phyloP scores from a whole-genome alignment of 2,113 vertebrate species.

The Podarcis muralis region DNA sequence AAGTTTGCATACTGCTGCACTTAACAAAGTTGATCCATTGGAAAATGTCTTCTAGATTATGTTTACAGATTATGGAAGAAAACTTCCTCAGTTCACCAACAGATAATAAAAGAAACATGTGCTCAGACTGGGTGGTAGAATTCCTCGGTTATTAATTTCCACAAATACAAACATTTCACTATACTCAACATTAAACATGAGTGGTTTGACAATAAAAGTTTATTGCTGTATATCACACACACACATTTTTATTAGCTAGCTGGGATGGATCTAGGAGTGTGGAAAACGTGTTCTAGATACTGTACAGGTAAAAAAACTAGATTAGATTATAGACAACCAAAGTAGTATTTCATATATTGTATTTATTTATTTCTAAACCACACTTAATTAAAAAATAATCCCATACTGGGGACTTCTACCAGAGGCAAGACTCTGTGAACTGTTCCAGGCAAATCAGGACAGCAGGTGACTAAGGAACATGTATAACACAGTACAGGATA shows the following conservation, averaged over 20 bases:
- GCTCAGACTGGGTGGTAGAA: neutral
- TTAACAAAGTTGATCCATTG: neutral
- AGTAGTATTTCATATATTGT: neutral
- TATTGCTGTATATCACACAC: neutral
- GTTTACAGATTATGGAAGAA: neutral
- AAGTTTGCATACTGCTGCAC: neutral
- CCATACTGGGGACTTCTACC: neutral
- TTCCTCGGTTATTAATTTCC: neutral
- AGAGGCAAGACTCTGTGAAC: neutral
- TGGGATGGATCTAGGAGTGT: neutral
- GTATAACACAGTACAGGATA: neutral
- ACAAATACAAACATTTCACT: neutral
- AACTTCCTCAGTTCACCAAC: neutral
- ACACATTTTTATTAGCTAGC: neutral
- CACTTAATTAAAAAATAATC: neutral
- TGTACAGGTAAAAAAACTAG: neutral
- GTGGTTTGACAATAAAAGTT: neutral
- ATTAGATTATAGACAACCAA: neutral
- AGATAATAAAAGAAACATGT: neutral
- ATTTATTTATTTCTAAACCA: neutral
- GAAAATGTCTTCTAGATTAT: neutral
- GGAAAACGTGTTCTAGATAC: neutral
- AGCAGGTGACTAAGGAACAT: neutral
- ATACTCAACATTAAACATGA: neutral
- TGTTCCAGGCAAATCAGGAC: neutral